A percentile compares a stretch with the other conserved stretches of the same genome.
These are phyloP conservation scores for Cirrhinus molitorella DNA, from an alignment of 2,797 vertebrate species.

Conservation along the genomic window DNA sequence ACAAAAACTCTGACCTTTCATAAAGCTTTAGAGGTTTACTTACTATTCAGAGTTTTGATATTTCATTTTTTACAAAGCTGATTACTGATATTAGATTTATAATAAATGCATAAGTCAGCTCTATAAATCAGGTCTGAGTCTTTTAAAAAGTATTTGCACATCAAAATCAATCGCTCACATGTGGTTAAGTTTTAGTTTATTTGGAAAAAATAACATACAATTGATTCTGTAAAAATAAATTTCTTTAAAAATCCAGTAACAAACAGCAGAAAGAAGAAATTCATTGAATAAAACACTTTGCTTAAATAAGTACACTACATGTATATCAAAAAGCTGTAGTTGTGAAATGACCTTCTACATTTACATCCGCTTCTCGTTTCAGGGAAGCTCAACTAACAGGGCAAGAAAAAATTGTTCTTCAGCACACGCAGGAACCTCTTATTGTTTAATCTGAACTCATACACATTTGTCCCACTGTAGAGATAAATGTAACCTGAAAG, in stretches of 20 bases:
- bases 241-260: not conserved
- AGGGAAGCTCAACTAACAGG: constrained; percentile 18
- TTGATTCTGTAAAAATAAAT: not conserved
- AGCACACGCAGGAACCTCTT: constrained; percentile 6
- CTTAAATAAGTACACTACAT: not conserved
- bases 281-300: not conserved
- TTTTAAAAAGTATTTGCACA: no score
- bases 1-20: not conserved
- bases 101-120: not conserved
- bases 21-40: not conserved
- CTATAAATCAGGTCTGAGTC: no score
- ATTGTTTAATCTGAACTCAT: not conserved
- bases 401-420: constrained; percentile 9
- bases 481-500: constrained; percentile 17
- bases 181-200: not conserved
- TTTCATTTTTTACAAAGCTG: not conserved
- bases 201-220: not conserved
- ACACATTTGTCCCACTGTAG: constrained; percentile 15
- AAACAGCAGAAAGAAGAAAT: not conserved
- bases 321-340: not conserved
- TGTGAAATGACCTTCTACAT: no score
- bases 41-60: not conserved
- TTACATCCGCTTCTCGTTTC: not conserved
- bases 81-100: not conserved
- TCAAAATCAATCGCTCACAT: not conserved